Evolutionary conservation across 2,113 vertebrate genomes (phyloP).

Genomic region (Coptodon bakossiorum): DNA sequence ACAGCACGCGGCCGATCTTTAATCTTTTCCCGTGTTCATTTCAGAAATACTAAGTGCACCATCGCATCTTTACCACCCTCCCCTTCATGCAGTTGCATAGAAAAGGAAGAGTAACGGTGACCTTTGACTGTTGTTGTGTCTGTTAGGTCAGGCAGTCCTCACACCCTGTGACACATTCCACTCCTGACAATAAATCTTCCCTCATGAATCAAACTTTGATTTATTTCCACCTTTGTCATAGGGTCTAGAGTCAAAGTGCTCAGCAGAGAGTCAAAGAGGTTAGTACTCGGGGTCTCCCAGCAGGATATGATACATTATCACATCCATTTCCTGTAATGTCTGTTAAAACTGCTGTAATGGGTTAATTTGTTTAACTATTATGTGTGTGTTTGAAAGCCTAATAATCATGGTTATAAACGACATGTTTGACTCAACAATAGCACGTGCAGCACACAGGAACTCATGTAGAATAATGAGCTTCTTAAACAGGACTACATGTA

Average conservation of each 20-base stretch:
- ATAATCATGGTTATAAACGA: conserved; percentile 31
- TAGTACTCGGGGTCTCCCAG: conserved; percentile 27
- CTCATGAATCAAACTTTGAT: conserved; percentile 37
- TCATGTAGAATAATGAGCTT: conserved; percentile 4
- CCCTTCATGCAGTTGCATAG: neutral
- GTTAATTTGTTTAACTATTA: conserved; percentile 38
- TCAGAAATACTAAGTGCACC: neutral
- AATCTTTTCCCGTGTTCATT: neutral
- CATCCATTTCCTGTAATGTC: conserved; percentile 27
- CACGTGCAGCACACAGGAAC: neutral
- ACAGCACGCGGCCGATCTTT: neutral
- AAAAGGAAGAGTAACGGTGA: conserved; percentile 13
- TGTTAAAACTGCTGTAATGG: conserved; percentile 14
- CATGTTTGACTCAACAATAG: conserved; percentile 5
- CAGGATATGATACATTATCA: conserved; percentile 40
- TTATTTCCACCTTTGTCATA: conserved; percentile 45
- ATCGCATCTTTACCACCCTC: neutral
- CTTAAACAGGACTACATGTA: neutral
- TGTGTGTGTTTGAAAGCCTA: conserved; percentile 32
- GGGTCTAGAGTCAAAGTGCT: conserved; percentile 35
- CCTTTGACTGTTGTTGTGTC: conserved; percentile 38
- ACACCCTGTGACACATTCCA: conserved; percentile 36
- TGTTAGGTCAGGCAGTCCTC: conserved; percentile 9
- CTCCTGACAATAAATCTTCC: conserved; percentile 44
- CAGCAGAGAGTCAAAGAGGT: conserved; percentile 25